Evolutionary conservation across 53 echinoderm and acorn worm species (phyloP), one percentile per base, ranked within the genome.

Genomic region (Antedon mediterranea): DNA sequence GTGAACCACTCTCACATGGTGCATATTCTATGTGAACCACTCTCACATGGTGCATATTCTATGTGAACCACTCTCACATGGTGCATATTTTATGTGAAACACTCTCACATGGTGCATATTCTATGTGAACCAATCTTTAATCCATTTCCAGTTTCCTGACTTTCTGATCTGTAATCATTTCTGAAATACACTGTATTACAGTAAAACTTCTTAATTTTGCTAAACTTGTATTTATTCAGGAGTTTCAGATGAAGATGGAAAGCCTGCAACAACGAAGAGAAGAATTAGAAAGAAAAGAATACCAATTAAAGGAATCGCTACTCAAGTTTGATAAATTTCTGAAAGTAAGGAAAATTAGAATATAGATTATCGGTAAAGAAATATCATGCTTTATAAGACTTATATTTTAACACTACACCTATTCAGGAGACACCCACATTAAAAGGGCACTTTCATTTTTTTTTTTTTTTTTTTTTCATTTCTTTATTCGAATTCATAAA

Each of bases 231-330:
- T 0, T 0, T n/a, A 73, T 72, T 0, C 77, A 94, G 94, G 94
- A 94, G 79, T 94, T 94, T 37, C 94, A 94, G 78, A 94, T 94
- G 94, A 94, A 94, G 79, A 94, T 91, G 91, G 94, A 94, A 72
- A 94, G 94, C 79, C 78, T 94, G 20, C 91, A 94, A 74, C 94
- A 94, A 85, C 89, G 94, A 43, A 78, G 89, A 18, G 94, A 94
- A 32, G 94, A 94, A 74, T 77, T 94, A 30, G 94, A 94, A 76
- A 82, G 94, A 74, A 94, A 94, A 30, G 91, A 94, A 78, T 94
- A 84, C 78, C 94, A 91, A 72, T 87, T 94, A 20, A 94, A 94
- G 30, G 94, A 94, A 76, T 94, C 94, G 1, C 89, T 94, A 0
- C 89, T 91, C 31, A 94, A 94, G 79, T 94, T 94, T 85, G 94